Conservation (phyloP, 1,140 invertebrate species). For the Zaprionus camerounensis region DNA sequence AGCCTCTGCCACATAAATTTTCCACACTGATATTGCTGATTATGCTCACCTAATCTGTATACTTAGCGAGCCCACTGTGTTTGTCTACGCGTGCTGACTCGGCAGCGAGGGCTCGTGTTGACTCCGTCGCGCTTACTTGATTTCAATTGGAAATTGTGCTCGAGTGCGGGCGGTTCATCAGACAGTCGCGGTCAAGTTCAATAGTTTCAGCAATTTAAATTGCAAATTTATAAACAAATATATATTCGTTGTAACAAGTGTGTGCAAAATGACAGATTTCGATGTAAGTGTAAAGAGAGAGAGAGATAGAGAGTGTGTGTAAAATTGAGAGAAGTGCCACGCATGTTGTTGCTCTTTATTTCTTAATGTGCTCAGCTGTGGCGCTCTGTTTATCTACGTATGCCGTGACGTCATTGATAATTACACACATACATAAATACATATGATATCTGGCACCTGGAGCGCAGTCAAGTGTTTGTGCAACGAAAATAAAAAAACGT, state of each 20-base stretch:
- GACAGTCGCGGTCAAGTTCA: constrained; percentile 48
- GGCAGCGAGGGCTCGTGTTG: constrained; percentile 40
- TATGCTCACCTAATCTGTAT: constrained; percentile 13
- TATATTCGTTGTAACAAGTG: constrained; percentile 37
- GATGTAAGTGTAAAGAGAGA: constrained; percentile 61
- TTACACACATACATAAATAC: constrained; percentile 8
- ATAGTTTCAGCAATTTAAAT: constrained; percentile 57
- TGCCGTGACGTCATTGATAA: constrained; percentile 64
- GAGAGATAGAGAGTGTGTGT: background rate
- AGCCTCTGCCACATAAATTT: background rate
- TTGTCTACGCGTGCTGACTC: constrained; percentile 46
- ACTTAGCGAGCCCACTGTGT: constrained; percentile 55
- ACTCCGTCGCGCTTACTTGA: constrained; percentile 63
- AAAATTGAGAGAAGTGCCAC: constrained; percentile 9
- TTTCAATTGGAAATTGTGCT: constrained; percentile 72
- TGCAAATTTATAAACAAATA: constrained; percentile 41
- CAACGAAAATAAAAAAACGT: constrained; percentile 1
- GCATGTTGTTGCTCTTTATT: constrained; percentile 1
- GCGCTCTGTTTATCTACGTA: constrained; percentile 58
- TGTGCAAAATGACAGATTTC: constrained; percentile 58
- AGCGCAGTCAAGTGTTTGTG: constrained; percentile 8
- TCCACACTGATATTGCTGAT: constrained; percentile 7
- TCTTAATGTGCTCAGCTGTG: background rate
- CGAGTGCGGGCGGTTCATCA: constrained; percentile 54
- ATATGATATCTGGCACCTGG: background rate